These are phyloP conservation scores for Eurytoma californica DNA, from an alignment of 2,888 invertebrate species.

Conservation along the genomic window DNA sequence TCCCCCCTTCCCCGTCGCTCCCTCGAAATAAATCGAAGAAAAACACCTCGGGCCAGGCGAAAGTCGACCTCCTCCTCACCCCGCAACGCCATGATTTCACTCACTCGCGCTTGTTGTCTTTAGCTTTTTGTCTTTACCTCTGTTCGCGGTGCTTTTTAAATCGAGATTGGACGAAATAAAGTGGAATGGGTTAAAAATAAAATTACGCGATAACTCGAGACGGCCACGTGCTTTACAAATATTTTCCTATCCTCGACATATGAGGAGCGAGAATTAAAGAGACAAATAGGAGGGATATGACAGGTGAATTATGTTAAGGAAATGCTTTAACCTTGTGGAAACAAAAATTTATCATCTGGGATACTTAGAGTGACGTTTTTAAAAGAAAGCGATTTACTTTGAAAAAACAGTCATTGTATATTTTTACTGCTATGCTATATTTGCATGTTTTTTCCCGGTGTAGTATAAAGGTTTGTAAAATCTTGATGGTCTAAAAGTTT, in stretches of 20 bases:
- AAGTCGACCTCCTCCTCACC: background rate
- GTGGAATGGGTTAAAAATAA: background rate
- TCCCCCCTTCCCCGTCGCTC: background rate
- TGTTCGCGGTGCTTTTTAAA: background rate
- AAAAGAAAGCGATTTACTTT: no score
- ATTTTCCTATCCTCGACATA: no score
- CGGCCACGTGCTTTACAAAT: no score
- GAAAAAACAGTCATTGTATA: no score
- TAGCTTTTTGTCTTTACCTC: background rate
- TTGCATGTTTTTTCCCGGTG: background rate
- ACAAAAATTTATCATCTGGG: no score
- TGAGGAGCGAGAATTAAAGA: no score
- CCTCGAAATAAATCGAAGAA: constrained; percentile 47
- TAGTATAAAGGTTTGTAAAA: constrained; percentile 9
- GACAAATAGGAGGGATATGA: no score
- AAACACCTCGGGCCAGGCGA: constrained; percentile 25
- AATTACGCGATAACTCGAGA: no score
- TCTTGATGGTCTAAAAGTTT: constrained; percentile 23
- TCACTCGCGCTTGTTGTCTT: constrained; percentile 1
- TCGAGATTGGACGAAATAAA: background rate
- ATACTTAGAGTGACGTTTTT: no score
- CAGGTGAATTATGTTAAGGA: no score
- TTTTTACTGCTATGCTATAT: no score
- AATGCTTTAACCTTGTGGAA: no score
- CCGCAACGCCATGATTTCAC: constrained; percentile 13